Percentiles rank a stretch among this genome's conserved stretches.
These are phyloP conservation scores for Myanophis thanlyinensis DNA, from an alignment of 2,113 vertebrate species.

Conservation along the genomic window DNA sequence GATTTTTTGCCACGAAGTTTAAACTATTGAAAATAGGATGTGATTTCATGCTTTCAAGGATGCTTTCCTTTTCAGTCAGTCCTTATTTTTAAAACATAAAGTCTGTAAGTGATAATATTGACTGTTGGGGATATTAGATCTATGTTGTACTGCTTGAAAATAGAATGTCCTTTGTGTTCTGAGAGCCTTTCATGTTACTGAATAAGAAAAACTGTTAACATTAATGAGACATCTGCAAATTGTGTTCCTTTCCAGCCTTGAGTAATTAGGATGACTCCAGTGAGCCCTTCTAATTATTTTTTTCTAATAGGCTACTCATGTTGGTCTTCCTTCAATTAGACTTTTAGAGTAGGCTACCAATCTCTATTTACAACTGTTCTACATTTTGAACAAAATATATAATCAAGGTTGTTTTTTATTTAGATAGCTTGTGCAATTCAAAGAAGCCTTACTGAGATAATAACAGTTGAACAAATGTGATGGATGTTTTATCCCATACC, in stretches of 20 bases:
- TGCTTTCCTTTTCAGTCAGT: neutral
- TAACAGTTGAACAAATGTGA: neutral
- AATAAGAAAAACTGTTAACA: neutral
- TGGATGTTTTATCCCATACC: neutral
- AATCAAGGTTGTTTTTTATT: neutral
- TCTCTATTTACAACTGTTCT: neutral
- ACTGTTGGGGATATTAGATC: neutral
- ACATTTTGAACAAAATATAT: neutral
- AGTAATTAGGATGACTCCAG: neutral
- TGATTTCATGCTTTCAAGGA: constrained; percentile 18
- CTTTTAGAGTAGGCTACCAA: neutral
- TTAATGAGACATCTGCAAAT: constrained; percentile 16
- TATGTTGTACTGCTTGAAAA: neutral
- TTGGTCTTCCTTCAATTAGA: neutral
- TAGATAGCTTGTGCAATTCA: neutral
- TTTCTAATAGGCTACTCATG: neutral
- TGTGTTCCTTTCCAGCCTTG: neutral
- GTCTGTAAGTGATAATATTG: neutral
- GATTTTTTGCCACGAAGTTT: neutral
- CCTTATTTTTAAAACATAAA: neutral
- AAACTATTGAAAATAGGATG: neutral
- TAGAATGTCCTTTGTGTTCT: neutral
- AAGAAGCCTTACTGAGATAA: neutral
- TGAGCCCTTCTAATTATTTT: constrained; percentile 6
- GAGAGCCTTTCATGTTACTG: constrained; percentile 10